These are phyloP conservation scores for Sandelia bainsii DNA, from an alignment of 2,797 vertebrate species.

Conservation along the genomic window DNA sequence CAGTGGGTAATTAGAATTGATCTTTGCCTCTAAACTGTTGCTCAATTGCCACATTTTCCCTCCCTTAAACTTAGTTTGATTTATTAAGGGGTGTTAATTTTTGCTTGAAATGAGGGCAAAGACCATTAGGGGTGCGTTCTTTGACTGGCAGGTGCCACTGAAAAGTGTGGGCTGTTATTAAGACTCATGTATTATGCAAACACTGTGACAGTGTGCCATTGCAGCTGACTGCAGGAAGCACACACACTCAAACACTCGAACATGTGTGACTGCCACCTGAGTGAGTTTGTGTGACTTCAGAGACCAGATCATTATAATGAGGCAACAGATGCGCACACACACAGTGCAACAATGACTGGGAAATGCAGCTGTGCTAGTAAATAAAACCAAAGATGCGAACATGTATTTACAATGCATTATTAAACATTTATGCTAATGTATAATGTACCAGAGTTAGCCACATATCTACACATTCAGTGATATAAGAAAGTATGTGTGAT, in stretches of 20 bases:
- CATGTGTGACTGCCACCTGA: conserved; percentile 35
- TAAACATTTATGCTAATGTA: too few species aligned
- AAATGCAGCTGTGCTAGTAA: not conserved
- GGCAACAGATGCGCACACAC: conserved; percentile 1
- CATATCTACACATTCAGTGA: too few species aligned
- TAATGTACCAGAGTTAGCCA: too few species aligned
- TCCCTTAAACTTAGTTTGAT: conserved; percentile 1
- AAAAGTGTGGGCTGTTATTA: conserved; percentile 20
- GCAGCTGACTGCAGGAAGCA: conserved; percentile 18
- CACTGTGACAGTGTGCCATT: conserved; percentile 22
- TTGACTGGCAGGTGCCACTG: conserved; percentile 37
- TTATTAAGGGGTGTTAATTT: not conserved
- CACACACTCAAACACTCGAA: conserved; percentile 3
- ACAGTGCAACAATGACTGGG: not conserved
- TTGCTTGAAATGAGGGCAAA: conserved; percentile 11
- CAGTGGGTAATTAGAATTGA: not conserved
- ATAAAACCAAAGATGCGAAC: not conserved
- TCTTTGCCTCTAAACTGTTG: not conserved
- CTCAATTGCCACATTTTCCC: not conserved
- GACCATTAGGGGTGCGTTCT: not conserved
- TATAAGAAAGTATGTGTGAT: too few species aligned
- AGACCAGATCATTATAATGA: conserved; percentile 60
- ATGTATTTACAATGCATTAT: not conserved
- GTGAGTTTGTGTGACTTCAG: conserved; percentile 51
- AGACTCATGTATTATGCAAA: conserved; percentile 18